phyloP scores from a whole-genome alignment of 2,888 invertebrate species.

The Rhagium mordax region DNA sequence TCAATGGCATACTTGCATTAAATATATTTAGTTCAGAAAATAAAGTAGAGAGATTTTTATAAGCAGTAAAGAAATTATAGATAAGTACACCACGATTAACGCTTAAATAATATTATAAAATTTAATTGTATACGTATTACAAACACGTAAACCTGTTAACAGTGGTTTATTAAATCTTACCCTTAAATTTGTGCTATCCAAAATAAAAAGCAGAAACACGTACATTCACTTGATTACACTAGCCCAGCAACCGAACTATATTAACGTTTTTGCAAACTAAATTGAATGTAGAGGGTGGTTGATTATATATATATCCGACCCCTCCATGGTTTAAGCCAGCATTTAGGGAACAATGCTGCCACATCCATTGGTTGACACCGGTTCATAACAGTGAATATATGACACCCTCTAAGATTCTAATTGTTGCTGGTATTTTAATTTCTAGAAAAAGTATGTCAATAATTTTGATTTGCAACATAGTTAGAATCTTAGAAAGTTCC shows the following conservation, averaged over 20 bases:
- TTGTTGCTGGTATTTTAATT: not conserved
- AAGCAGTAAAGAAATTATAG: too few species aligned
- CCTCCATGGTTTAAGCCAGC: conserved; percentile 57
- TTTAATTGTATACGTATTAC: too few species aligned
- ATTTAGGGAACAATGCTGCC: conserved; percentile 55
- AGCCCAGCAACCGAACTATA: conserved; percentile 13
- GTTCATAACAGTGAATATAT: not conserved
- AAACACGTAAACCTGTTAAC: too few species aligned
- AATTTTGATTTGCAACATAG: too few species aligned
- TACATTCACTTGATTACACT: conserved; percentile 33
- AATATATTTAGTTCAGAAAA: too few species aligned
- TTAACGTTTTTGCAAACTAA: conserved; percentile 56
- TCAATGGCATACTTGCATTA: too few species aligned
- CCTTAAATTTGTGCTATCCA: conserved; percentile 1
- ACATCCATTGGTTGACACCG: conserved; percentile 54
- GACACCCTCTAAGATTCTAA: not conserved
- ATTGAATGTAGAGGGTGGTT: conserved; percentile 60
- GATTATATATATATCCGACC: conserved; percentile 62
- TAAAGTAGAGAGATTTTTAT: too few species aligned
- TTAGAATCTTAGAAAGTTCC: too few species aligned
- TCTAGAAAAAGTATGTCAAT: not conserved
- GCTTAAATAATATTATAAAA: too few species aligned
- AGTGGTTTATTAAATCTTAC: not conserved
- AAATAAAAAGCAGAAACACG: conserved; percentile 20
- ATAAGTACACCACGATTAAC: too few species aligned